phyloP scores from a whole-genome alignment of 2,113 vertebrate species.

The Corvus moneduloides region DNA sequence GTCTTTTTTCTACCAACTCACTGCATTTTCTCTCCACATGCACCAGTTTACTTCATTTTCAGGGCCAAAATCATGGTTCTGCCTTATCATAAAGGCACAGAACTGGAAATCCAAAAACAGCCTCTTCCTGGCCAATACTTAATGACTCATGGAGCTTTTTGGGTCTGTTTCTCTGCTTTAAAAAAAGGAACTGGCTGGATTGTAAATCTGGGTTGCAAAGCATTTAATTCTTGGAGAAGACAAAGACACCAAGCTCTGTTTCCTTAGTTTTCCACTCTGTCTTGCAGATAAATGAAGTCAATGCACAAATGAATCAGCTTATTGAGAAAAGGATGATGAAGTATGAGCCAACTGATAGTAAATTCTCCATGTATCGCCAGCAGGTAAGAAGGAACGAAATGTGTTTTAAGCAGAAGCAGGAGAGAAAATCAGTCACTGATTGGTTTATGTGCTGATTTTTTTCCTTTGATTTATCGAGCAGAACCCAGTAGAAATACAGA shows the following conservation, averaged over 20 bases:
- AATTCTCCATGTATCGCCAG: slow-evolving; percentile 90
- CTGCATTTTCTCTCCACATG: not conserved
- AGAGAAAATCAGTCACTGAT: not conserved
- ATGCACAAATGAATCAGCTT: slow-evolving; percentile 86
- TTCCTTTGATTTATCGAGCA: not conserved
- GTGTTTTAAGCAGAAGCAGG: not conserved
- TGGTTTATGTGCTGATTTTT: not conserved
- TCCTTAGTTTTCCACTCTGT: slow-evolving; percentile 3
- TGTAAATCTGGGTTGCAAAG: slow-evolving; percentile 1
- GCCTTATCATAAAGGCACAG: slow-evolving; percentile 52
- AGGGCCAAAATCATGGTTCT: not conserved
- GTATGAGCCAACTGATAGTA: slow-evolving; percentile 88
- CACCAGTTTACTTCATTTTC: not conserved
- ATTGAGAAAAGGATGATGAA: slow-evolving; percentile 93
- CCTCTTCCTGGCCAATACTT: slow-evolving; percentile 1
- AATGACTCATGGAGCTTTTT: slow-evolving; percentile 16
- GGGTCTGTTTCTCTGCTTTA: not conserved
- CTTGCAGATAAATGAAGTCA: slow-evolving; percentile 85
- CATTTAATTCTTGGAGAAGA: slow-evolving; percentile 13
- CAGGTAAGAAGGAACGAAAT: slow-evolving; percentile 79
- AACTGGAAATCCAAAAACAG: slow-evolving; percentile 11
- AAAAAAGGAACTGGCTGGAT: not conserved
- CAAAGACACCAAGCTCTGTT: not conserved
- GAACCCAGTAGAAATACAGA: not conserved
- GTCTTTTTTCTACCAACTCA: not conserved